Percentiles rank a stretch among this genome's conserved stretches.
phyloP scores from a whole-genome alignment of 2,888 invertebrate genomes.

The Hydroisotoma schaefferi region DNA sequence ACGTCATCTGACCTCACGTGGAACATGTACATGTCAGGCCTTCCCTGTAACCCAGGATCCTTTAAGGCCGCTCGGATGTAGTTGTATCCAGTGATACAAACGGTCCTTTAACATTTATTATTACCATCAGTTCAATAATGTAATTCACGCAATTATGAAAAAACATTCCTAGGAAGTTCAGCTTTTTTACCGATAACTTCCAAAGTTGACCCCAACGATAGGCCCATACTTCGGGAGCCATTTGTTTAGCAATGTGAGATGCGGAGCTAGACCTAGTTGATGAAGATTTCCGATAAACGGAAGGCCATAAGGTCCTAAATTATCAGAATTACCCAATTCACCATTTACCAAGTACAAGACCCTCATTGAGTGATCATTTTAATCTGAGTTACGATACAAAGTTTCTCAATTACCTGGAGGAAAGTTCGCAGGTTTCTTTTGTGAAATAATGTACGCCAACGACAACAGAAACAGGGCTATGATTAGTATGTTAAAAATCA shows the following conservation, averaged over 20 bases:
- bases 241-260: conserved; percentile 15
- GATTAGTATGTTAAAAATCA: conserved; percentile 3
- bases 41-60: conserved; percentile 29
- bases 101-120: conserved; percentile 33
- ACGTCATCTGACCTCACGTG: conserved; percentile 36
- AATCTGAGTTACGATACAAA: too few relatives aligned
- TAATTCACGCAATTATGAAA: too few relatives aligned
- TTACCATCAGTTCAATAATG: too few relatives aligned
- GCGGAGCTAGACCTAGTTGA: conserved; percentile 33
- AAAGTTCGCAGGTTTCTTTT: conserved; percentile 20
- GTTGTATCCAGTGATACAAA: conserved; percentile 43
- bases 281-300: conserved; percentile 38
- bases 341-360: too few relatives aligned
- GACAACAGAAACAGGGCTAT: neutral
- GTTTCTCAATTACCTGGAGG: conserved; percentile 36
- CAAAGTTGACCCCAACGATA: conserved; percentile 40
- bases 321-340: neutral
- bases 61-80: conserved; percentile 29
- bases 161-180: too few relatives aligned
- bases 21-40: conserved; percentile 40
- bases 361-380: too few relatives aligned
- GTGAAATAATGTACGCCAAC: conserved; percentile 6
- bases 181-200: conserved; percentile 38
- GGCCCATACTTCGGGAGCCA: conserved; percentile 40
- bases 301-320: conserved; percentile 41